Conservation (phyloP, 2,113 vertebrate species). For the Lepus americanus region DNA sequence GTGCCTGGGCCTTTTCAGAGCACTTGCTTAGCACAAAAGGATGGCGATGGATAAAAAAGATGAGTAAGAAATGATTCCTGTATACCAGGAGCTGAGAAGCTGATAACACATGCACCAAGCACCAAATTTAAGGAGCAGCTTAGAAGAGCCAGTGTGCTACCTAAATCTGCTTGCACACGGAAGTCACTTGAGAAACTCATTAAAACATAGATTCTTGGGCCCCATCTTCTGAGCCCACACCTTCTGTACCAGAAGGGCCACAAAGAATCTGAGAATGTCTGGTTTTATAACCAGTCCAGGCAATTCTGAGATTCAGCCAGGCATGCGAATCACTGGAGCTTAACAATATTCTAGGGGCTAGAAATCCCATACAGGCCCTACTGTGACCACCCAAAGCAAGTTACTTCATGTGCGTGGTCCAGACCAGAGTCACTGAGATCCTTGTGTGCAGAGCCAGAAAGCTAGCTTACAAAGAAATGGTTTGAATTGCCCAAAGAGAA, state of each 20-base stretch:
- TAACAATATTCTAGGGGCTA: slow-evolving; percentile 9
- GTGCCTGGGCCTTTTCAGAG: neutral
- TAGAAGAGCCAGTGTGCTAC: neutral
- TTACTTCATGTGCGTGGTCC: neutral
- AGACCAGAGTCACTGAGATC: neutral
- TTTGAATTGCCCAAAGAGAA: neutral
- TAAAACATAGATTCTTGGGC: neutral
- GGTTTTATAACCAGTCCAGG: neutral
- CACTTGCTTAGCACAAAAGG: slow-evolving; percentile 22
- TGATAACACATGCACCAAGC: neutral
- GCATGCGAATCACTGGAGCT: neutral
- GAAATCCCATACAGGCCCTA: neutral
- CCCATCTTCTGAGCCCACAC: neutral
- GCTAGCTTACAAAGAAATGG: neutral
- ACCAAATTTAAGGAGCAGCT: slow-evolving; percentile 7
- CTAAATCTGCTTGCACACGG: neutral
- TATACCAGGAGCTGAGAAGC: neutral
- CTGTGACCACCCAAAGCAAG: neutral
- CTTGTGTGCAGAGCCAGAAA: slow-evolving; percentile 38
- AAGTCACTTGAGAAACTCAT: slow-evolving; percentile 19
- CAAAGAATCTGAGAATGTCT: neutral
- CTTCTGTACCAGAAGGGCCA: neutral
- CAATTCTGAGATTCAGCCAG: neutral
- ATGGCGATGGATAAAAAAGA: neutral
- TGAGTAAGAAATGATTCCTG: neutral